A percentile compares a stretch with the other conserved stretches of the same genome.
Conservation (phyloP, 1,140 invertebrate species). For the Pseudomyrmex flavicornis region DNA sequence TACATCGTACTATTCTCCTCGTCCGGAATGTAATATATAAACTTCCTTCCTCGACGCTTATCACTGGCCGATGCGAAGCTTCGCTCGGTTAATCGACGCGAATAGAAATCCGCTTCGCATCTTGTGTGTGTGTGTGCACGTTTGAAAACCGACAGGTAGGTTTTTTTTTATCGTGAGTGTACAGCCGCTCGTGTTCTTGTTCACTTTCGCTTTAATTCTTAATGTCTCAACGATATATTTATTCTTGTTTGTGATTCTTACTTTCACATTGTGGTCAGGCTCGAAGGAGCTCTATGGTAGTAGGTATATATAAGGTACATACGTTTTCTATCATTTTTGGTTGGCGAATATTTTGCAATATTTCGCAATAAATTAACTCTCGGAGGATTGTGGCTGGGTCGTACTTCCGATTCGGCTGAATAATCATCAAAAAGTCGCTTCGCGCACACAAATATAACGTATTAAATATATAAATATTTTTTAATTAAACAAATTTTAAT, state of each 20-base stretch:
- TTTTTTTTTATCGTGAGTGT: too few species aligned
- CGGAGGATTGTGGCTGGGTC: too few species aligned
- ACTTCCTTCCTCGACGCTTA: constrained; percentile 46
- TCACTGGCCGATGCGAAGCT: constrained; percentile 38
- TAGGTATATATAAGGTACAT: not conserved
- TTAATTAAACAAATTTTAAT: too few species aligned
- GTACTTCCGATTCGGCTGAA: too few species aligned
- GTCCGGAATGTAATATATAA: constrained; percentile 68
- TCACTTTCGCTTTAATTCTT: constrained; percentile 38
- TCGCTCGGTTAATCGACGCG: not conserved
- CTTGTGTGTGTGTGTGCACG: not conserved
- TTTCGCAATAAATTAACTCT: not conserved
- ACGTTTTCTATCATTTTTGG: not conserved
- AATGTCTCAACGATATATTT: constrained; percentile 24
- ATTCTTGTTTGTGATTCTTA: constrained; percentile 24
- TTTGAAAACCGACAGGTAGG: constrained; percentile 56
- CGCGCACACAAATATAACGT: too few species aligned
- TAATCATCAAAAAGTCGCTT: too few species aligned
- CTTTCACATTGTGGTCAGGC: constrained; percentile 49
- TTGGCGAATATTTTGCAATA: not conserved
- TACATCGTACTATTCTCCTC: not conserved
- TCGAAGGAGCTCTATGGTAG: constrained; percentile 35
- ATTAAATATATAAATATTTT: too few species aligned
- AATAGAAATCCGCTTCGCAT: constrained; percentile 23
- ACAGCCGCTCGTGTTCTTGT: not conserved